Conservation (phyloP, 2,113 vertebrate species). For the Garra rufa region DNA sequence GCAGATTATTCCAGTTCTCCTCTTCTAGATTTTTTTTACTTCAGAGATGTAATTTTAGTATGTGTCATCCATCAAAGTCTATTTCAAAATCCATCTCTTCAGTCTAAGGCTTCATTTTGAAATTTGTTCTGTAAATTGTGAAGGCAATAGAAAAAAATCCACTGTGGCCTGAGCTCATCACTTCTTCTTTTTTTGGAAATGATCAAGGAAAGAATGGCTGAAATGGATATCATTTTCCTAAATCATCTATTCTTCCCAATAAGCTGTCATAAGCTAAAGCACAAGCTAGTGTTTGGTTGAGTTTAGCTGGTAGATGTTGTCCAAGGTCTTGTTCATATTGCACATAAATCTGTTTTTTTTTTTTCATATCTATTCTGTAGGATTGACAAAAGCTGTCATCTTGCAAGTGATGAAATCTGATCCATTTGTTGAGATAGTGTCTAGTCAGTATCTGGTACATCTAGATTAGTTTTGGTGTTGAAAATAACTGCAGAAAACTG, state of each 20-base stretch:
- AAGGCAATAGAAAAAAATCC: background rate
- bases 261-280: background rate
- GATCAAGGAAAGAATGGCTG: background rate
- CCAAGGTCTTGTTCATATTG: background rate
- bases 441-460: background rate
- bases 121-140: background rate
- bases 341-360: background rate
- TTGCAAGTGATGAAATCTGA: background rate
- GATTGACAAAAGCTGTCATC: background rate
- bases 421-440: background rate
- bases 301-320: background rate
- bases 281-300: slow-evolving; percentile 1
- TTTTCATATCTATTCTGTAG: background rate
- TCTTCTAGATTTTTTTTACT: background rate
- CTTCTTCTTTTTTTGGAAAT: background rate
- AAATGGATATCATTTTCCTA: background rate
- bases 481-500: background rate
- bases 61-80: slow-evolving; percentile 15
- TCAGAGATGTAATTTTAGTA: background rate
- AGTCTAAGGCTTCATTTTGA: background rate
- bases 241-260: slow-evolving; percentile 1
- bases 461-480: background rate
- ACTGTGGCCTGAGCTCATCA: background rate
- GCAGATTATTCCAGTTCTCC: background rate
- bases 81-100: background rate